These are phyloP conservation scores for Tyto alba DNA, from an alignment of 2,113 vertebrate species.

Conservation along the genomic window DNA sequence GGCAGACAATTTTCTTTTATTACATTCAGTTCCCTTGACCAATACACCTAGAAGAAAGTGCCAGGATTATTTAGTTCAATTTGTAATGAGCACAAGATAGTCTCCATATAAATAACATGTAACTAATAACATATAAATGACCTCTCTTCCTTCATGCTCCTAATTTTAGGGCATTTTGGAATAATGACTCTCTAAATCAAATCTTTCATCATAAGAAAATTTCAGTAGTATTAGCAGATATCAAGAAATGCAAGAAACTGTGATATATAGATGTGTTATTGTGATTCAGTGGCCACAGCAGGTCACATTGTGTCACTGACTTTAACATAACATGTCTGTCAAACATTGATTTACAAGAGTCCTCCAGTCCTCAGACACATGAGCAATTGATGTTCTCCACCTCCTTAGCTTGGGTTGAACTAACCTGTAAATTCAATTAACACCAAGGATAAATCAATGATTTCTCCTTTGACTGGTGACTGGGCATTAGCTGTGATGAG, in stretches of 20 bases:
- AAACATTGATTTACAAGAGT: not conserved
- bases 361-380: not conserved
- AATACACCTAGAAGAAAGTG: not conserved
- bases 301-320: not conserved
- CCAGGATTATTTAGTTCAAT: not conserved
- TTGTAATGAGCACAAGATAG: not conserved
- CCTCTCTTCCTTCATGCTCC: not conserved
- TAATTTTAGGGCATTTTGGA: not conserved
- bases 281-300: not conserved
- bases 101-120: not conserved
- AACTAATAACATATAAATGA: not conserved
- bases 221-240: not conserved
- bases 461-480: not conserved
- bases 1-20: not conserved
- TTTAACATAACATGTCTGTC: not conserved
- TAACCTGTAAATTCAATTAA: not conserved
- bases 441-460: not conserved
- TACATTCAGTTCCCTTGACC: not conserved
- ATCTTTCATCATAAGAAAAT: not conserved
- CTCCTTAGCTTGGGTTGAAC: not conserved
- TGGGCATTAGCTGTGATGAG: not conserved
- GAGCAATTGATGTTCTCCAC: not conserved
- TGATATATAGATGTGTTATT: too few relatives aligned
- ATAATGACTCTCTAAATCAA: not conserved
- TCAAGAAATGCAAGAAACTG: not conserved